Evolutionary conservation across 2,888 invertebrate species (phyloP).

Genomic region (Pseudococcus longispinus): DNA sequence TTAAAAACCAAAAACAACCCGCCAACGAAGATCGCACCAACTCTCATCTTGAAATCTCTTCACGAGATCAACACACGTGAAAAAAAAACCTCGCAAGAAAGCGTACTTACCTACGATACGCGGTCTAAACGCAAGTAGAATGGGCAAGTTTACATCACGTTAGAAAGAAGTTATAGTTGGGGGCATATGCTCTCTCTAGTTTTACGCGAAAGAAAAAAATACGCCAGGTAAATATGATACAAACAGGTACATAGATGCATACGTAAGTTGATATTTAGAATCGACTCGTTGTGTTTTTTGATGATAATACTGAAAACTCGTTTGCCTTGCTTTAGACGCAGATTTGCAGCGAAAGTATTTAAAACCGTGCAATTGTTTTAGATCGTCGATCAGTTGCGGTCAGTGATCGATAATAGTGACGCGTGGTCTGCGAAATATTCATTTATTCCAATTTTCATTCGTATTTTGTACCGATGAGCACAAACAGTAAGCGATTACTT

Average conservation of each 20-base stretch:
- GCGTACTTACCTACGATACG: background rate
- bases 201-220: constrained; percentile 33
- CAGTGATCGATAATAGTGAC: constrained; percentile 53
- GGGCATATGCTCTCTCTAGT: constrained; percentile 9
- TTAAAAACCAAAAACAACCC: no score
- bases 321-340: constrained; percentile 51
- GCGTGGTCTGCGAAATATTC: constrained; percentile 22
- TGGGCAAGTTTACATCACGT: background rate
- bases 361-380: constrained; percentile 49
- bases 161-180: background rate
- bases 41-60: background rate
- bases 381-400: constrained; percentile 52
- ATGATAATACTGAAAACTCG: constrained; percentile 40
- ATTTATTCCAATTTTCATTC: background rate
- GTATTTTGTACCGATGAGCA: constrained; percentile 18
- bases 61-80: background rate
- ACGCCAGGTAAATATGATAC: constrained; percentile 1
- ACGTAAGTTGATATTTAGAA: constrained; percentile 35
- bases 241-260: constrained; percentile 26
- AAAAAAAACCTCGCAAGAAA: background rate
- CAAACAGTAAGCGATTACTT: constrained; percentile 48
- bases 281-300: background rate
- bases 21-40: background rate
- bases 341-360: constrained; percentile 56
- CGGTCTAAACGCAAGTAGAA: background rate